Conservation (phyloP, 2,113 vertebrate genomes). For the Arizona elegans region DNA sequence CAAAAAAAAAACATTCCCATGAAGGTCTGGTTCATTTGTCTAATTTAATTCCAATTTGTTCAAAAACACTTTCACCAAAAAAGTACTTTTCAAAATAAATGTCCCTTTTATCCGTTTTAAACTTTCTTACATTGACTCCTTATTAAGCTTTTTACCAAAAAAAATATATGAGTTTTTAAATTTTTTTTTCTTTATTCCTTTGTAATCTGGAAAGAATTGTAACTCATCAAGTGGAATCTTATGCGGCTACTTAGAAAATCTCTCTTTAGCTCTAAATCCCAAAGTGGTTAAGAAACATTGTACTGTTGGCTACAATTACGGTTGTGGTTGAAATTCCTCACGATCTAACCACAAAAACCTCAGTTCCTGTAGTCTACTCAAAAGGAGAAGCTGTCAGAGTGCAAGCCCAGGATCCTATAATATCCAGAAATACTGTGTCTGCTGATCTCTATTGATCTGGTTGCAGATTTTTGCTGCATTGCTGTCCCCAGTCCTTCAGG, state of each 20-base stretch:
- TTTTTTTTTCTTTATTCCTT: not conserved
- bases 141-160: not conserved
- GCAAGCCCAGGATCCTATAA: not conserved
- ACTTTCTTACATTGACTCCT: not conserved
- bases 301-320: not conserved
- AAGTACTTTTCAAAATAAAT: not conserved
- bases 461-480: not conserved
- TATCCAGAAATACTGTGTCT: not conserved
- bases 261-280: not conserved
- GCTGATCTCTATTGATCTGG: not conserved
- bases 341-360: not conserved
- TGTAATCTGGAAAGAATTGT: not conserved
- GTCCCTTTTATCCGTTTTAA: not conserved
- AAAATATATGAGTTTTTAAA: not conserved
- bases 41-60: not conserved
- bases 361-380: no score
- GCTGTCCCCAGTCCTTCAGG: not conserved
- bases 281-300: not conserved
- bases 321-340: not conserved
- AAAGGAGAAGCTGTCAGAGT: not conserved
- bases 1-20: not conserved
- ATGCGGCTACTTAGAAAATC: not conserved
- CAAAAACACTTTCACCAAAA: not conserved
- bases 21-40: not conserved
- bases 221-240: not conserved